A percentile compares a stretch with the other conserved stretches of the same genome.
Evolutionary conservation across 2,797 vertebrate species (phyloP).

Genomic region (Lithobates pipiens): DNA sequence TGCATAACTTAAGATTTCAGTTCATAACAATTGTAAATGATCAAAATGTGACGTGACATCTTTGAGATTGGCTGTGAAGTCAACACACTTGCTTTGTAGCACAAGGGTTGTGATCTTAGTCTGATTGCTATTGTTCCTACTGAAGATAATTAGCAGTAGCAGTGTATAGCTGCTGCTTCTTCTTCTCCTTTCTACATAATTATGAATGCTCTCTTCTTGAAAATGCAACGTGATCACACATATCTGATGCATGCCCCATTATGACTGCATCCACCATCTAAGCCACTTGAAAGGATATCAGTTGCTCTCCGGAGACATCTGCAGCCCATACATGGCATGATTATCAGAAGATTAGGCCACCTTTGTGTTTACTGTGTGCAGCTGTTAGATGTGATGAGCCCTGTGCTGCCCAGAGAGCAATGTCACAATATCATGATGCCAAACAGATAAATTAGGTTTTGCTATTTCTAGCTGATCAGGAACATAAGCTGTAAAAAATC

Average conservation of each 20-base stretch:
- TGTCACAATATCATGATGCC: not conserved
- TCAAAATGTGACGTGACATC: too few species aligned
- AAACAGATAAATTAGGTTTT: not conserved
- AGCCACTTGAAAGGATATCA: not conserved
- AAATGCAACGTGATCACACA: too few species aligned
- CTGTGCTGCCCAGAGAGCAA: not conserved
- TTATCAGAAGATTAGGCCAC: not conserved
- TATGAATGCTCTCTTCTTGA: too few species aligned
- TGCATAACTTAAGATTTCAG: too few species aligned
- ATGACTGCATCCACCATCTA: not conserved
- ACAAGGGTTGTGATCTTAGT: too few species aligned
- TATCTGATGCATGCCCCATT: not conserved
- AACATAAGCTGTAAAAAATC: not conserved
- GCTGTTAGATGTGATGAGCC: not conserved
- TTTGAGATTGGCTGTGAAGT: too few species aligned
- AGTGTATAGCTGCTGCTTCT: not conserved
- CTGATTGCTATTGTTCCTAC: too few species aligned
- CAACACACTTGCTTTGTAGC: too few species aligned
- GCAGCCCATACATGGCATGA: not conserved
- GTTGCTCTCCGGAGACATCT: not conserved
- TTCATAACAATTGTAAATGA: too few species aligned
- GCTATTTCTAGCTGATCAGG: not conserved
- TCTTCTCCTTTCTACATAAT: not conserved
- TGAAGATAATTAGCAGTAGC: too few species aligned
- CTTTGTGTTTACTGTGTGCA: not conserved